Evolutionary conservation across 2,888 invertebrate species (phyloP), one percentile per base, ranked within the genome.

Genomic region (Eilema griseolum): DNA sequence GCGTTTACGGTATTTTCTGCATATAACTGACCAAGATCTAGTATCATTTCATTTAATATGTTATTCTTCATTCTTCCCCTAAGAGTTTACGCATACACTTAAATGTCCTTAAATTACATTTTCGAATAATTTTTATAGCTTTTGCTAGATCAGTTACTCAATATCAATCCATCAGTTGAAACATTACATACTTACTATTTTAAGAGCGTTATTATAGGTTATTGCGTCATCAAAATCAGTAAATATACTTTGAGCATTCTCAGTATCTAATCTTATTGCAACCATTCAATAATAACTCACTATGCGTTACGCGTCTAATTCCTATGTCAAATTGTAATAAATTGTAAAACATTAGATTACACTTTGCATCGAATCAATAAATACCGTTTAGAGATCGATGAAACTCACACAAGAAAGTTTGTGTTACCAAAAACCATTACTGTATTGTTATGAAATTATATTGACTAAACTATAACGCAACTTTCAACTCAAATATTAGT

Each of bases 391-490:
- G 24, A 65, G 65, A 62, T 28, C 23, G 16, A 66, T 68, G 61
- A 59, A 67, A 16, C 59, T 12, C 23, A 66, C 41, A 57, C 37
- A 66, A 72, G 62, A 70, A 73, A 33, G 62, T 70, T 69, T 28
- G 41, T 23, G 62, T 68, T 71, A 66, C 57, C 23, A 52, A n/a
- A 69, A 68, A 66, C 28, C 31, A 66, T 37, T 26, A 16, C 12
- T 46, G 26, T 26, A 52, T 57, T 23, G n/a, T 68, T 71, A 26
- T 52, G 62, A 66, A 82, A 68, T 26, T 63, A 61, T 61, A 63
- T 73, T 60, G 68, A 68, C 71, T 79, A 64, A 78, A 70, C 71
- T 77, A 66, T 77, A 72, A 75, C 69, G 77, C 61, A 80, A 82
- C 59, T 64, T 67, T 72, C n/a, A 75, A 66, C 62, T 71, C 41